phyloP scores from a whole-genome alignment of 2,888 invertebrate genomes.

The Volucella zonaria region DNA sequence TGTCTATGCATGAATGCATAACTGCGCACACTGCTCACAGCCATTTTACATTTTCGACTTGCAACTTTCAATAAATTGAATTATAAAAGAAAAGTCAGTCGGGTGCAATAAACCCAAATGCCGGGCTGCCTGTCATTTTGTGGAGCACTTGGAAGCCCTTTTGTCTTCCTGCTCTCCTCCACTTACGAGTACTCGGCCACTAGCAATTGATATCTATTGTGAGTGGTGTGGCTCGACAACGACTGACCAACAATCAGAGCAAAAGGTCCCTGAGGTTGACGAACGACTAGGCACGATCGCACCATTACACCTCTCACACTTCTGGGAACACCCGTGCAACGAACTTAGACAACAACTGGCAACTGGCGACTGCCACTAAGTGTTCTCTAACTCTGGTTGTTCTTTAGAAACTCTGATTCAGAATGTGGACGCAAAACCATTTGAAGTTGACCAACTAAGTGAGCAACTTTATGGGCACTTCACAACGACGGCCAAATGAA shows the following conservation, averaged over 20 bases:
- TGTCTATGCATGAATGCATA: slow-evolving; percentile 34
- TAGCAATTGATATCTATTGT: slow-evolving; percentile 56
- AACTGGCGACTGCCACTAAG: slow-evolving; percentile 7
- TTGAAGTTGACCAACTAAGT: slow-evolving; percentile 20
- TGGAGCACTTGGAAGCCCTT: slow-evolving; percentile 2
- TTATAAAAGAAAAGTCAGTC: slow-evolving; percentile 56
- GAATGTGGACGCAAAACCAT: slow-evolving; percentile 39
- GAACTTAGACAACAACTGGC: slow-evolving; percentile 45
- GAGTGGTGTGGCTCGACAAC: slow-evolving; percentile 5
- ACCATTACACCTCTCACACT: slow-evolving; percentile 38
- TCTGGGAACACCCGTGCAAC: slow-evolving; percentile 51
- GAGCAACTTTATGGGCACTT: slow-evolving; percentile 20
- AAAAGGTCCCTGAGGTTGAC: slow-evolving; percentile 56
- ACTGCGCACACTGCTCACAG: not conserved
- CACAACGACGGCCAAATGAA: slow-evolving; percentile 3
- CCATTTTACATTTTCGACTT: slow-evolving; percentile 32
- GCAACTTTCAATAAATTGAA: slow-evolving; percentile 52
- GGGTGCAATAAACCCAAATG: slow-evolving; percentile 60
- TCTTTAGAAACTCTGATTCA: slow-evolving; percentile 35
- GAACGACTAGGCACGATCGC: slow-evolving; percentile 23
- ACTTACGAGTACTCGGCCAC: not conserved
- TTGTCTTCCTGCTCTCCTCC: slow-evolving; percentile 3
- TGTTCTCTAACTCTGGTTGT: slow-evolving; percentile 13
- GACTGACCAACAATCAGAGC: slow-evolving; percentile 51
- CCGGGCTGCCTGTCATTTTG: slow-evolving; percentile 31